Conservation (phyloP, 2,888 invertebrate species). For the Abrostola tripartita region DNA sequence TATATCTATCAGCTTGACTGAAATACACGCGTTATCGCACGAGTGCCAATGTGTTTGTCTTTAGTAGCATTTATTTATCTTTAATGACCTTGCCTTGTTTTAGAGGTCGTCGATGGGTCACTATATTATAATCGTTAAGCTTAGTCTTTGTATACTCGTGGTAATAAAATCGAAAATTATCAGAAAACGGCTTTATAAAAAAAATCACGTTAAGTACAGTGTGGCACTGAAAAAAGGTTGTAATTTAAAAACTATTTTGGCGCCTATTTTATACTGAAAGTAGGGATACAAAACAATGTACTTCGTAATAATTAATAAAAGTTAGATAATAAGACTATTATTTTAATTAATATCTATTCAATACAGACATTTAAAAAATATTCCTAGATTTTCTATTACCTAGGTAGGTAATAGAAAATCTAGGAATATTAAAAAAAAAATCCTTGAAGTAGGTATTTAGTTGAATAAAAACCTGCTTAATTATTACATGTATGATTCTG, state of each 20-base stretch:
- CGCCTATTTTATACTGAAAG: constrained; percentile 34
- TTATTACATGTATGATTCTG: constrained; percentile 13
- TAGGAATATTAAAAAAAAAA: too few relatives aligned
- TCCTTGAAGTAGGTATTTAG: too few relatives aligned
- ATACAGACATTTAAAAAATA: too few relatives aligned
- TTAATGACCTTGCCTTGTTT: constrained; percentile 71
- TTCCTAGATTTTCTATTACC: too few relatives aligned
- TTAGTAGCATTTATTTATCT: constrained; percentile 69
- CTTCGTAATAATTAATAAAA: constrained; percentile 1
- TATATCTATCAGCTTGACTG: constrained; percentile 64
- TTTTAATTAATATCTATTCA: too few relatives aligned
- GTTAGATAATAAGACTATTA: background rate
- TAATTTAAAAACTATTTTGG: constrained; percentile 30
- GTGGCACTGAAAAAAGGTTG: constrained; percentile 7
- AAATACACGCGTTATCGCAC: constrained; percentile 55
- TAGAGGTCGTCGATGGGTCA: constrained; percentile 73
- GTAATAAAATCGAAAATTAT: constrained; percentile 9
- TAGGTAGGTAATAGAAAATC: too few relatives aligned
- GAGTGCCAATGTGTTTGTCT: constrained; percentile 52
- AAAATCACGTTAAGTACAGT: background rate
- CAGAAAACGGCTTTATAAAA: constrained; percentile 1
- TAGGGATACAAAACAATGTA: background rate
- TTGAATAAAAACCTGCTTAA: constrained; percentile 23
- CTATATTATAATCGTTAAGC: constrained; percentile 25
- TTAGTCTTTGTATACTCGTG: constrained; percentile 7